Evolutionary conservation across 35 echinoderm and acorn worm genomes (phyloP).

Genomic region (Lytechinus pictus): DNA sequence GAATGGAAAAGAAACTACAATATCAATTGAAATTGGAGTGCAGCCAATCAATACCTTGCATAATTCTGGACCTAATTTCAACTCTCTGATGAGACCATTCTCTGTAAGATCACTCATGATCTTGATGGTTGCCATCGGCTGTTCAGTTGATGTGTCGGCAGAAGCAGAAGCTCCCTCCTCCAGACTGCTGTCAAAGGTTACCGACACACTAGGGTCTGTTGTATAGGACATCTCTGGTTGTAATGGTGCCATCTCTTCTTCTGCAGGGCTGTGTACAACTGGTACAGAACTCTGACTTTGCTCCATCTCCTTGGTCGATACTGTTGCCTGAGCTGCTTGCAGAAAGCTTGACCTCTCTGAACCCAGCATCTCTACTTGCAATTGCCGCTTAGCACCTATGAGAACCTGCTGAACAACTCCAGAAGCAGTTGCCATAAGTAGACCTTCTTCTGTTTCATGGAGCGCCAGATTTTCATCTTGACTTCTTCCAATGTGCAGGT

Average conservation of each 20-base stretch:
- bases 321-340: background rate
- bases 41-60: background rate
- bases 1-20: background rate
- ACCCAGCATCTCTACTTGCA: background rate
- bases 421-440: background rate
- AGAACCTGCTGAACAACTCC: slow-evolving; percentile 1
- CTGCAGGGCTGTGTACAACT: background rate
- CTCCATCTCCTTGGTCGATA: background rate
- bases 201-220: background rate
- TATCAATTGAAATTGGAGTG: background rate
- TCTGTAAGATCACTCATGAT: slow-evolving; percentile 8
- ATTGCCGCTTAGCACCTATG: background rate
- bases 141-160: background rate
- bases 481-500: background rate
- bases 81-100: background rate
- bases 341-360: background rate
- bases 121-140: background rate
- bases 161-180: background rate
- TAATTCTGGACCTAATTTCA: slow-evolving; percentile 14
- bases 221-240: background rate
- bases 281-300: background rate
- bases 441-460: background rate
- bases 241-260: background rate
- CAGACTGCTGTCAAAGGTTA: background rate
- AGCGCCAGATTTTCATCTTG: background rate